Base-by-base conservation (phyloP, 2,888 invertebrate genomes). In the Andrena chrysosceles region DNA sequence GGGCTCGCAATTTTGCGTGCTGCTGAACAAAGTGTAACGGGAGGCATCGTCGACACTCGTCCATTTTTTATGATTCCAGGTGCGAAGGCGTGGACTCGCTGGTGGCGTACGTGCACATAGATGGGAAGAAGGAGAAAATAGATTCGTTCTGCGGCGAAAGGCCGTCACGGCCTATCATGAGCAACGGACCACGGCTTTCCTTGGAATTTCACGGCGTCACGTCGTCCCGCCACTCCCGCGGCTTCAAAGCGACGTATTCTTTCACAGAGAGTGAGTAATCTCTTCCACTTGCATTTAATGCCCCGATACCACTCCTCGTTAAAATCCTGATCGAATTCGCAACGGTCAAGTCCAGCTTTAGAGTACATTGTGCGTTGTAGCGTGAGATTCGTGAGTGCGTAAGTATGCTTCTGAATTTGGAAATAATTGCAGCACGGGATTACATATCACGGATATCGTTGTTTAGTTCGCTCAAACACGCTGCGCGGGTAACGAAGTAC, bases 151-250 rank as follows among this genome's bases (percentile, higher is more conserved):
- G 99, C 93, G 98, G 98, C 7, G 95, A 95, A 52, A 96, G 96
- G 85, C 88, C 90, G 26, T 98, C 99, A 0, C 97, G 97, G 87
- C 98, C 98, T 77, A 95, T 99, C 86, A 99, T 99, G 99, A 99
- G 99, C 78, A 98, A 97, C 92, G 98, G 98, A 59, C 97, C 97
- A 68, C 96, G 97, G 91, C 95, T 99, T 92, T 96, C 97, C 93
- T 94, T 99, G 77, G 98, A 98, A 94, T 99, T 99, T 93, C 95
- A 96, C 81, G 98, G 98, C 66, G 95, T 96, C 70, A 95, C 96
- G 90, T 97, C 97, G n/a, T 97, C 97, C 33, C 96, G 97, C 89
- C 96, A 96, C 90, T 96, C 97, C 67, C 96, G 97, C 91, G 98
- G 98, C 83, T 99, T 98, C 94, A 97, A 97, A 93, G 98, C 98